Evolutionary conservation across 2,113 vertebrate species (phyloP).

Genomic region (Mormyrus iriodes): DNA sequence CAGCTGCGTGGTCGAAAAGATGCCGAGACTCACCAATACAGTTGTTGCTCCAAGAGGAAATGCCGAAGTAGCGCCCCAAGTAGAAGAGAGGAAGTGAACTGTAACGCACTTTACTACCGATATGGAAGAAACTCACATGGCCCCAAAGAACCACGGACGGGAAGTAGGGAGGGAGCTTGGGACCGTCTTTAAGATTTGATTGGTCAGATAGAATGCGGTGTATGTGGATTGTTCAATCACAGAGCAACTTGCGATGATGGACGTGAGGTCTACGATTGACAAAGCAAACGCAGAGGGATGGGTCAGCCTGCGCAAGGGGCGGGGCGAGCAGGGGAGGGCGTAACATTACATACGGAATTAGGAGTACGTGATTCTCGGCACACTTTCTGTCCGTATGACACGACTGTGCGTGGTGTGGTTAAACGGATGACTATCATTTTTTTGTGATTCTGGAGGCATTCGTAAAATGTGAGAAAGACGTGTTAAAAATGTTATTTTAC

Average conservation of each 20-base stretch:
- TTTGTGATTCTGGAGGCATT: background rate
- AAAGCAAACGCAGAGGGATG: background rate
- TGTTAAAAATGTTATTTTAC: background rate
- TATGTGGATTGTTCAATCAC: background rate
- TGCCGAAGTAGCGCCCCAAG: background rate
- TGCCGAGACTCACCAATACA: background rate
- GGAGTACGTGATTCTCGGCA: slow-evolving; percentile 7
- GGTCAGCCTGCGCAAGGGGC: background rate
- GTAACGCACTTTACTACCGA: background rate
- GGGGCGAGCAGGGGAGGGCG: background rate
- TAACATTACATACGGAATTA: background rate
- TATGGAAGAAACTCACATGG: background rate
- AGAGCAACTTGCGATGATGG: background rate
- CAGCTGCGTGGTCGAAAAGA: background rate
- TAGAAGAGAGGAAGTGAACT: background rate
- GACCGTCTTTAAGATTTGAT: background rate
- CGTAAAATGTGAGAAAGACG: background rate
- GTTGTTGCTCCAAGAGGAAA: background rate
- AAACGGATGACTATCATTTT: background rate
- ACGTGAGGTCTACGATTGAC: background rate
- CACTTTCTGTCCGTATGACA: background rate
- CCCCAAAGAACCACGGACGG: background rate
- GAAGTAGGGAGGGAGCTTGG: background rate
- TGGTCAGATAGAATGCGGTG: background rate
- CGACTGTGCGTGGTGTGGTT: background rate